Percentiles rank a stretch among this genome's conserved stretches.
Conservation (phyloP, 2,888 invertebrate species). For the Drosophila testacea region DNA sequence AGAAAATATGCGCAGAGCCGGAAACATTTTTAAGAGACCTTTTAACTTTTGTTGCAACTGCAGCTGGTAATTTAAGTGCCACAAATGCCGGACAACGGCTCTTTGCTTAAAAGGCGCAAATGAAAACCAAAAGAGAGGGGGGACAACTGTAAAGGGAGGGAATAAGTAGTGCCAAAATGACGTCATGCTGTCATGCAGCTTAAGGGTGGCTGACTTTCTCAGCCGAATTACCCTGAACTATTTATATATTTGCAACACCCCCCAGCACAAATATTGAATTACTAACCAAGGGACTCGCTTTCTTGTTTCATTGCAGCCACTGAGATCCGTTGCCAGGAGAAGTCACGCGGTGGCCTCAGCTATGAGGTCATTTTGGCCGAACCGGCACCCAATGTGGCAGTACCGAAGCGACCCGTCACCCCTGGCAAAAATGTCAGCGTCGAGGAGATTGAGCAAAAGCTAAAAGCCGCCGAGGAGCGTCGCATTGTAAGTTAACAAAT, state of each 20-base stretch:
- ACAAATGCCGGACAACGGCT: background rate
- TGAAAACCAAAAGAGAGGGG: background rate
- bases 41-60: conserved; percentile 9
- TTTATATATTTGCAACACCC: conserved; percentile 30
- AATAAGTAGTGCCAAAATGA: conserved; percentile 20
- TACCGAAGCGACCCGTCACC: conserved; percentile 88
- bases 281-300: conserved; percentile 34
- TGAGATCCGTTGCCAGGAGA: conserved; percentile 96
- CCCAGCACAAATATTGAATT: conserved; percentile 58
- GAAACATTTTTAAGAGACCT: conserved; percentile 28
- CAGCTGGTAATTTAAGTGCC: conserved; percentile 15
- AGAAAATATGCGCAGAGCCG: conserved; percentile 16
- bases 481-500: conserved; percentile 89
- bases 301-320: conserved; percentile 87
- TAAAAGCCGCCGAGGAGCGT: conserved; percentile 96
- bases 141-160: background rate
- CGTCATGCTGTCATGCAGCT: conserved; percentile 36
- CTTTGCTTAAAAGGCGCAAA: background rate
- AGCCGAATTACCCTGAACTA: conserved; percentile 35
- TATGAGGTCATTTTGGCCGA: conserved; percentile 97
- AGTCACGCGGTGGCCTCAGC: conserved; percentile 95
- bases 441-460: conserved; percentile 96
- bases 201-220: conserved; percentile 39
- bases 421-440: conserved; percentile 91
- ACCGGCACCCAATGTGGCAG: conserved; percentile 88